phyloP scores from a whole-genome alignment of 2,113 vertebrate species.

The Caranx melampygus region DNA sequence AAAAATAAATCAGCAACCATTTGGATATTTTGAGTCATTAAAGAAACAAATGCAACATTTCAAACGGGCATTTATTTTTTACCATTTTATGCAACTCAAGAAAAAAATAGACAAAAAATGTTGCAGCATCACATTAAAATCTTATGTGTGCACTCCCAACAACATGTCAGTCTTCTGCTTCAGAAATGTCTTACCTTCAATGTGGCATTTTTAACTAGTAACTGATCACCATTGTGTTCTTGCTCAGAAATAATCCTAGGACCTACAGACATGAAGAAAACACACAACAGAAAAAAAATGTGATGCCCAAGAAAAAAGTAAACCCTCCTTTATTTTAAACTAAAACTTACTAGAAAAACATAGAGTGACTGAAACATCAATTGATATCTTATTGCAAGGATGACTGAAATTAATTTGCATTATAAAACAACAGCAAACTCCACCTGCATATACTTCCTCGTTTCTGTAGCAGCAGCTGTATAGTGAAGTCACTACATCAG shows the following conservation, averaged over 20 bases:
- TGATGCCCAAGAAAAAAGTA: neutral
- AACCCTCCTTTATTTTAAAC: neutral
- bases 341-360: neutral
- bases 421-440: neutral
- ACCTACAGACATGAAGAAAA: slow-evolving; percentile 64
- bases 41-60: too few species aligned
- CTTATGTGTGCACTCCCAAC: too few species aligned
- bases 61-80: too few species aligned
- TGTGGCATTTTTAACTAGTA: slow-evolving; percentile 66
- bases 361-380: neutral
- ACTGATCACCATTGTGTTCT: slow-evolving; percentile 60
- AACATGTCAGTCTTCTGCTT: neutral
- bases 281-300: neutral
- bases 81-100: too few species aligned
- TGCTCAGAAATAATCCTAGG: slow-evolving; percentile 80
- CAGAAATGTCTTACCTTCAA: slow-evolving; percentile 72
- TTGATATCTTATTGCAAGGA: neutral
- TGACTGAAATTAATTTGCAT: neutral
- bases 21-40: too few species aligned
- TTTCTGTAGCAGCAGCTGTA: neutral
- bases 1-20: too few species aligned
- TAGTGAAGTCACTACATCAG: neutral
- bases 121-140: too few species aligned
- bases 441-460: neutral
- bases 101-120: neutral